Conservation (phyloP, 35 echinoderm and acorn worm genomes). For the Holothuria glaberrima region DNA sequence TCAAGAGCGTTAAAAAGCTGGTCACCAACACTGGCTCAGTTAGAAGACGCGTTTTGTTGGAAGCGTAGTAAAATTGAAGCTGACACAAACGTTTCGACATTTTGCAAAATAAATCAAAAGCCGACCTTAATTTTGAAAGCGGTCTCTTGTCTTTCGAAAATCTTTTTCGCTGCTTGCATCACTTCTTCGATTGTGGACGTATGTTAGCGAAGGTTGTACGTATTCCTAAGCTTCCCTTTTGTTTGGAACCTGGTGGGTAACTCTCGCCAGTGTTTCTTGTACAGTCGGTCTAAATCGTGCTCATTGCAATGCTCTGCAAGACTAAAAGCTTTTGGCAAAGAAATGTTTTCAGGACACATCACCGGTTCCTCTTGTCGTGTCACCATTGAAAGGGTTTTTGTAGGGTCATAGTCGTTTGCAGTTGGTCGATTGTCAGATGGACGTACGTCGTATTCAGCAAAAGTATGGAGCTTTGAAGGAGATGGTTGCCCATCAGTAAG, state of each 20-base stretch:
- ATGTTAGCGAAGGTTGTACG: conserved; percentile 54
- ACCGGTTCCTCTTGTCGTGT: conserved; percentile 9
- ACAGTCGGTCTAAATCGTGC: background rate
- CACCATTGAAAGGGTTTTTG: background rate
- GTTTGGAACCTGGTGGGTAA: conserved; percentile 31
- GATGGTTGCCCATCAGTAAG: background rate
- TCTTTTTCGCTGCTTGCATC: background rate
- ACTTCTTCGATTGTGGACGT: background rate
- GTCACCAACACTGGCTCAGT: conserved; percentile 7
- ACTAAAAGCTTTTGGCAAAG: background rate
- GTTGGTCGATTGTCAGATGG: conserved; percentile 2
- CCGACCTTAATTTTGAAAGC: conserved; percentile 56
- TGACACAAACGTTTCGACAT: background rate
- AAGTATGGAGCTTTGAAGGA: background rate
- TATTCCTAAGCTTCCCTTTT: conserved; percentile 23
- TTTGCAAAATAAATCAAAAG: background rate
- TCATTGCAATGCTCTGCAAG: conserved; percentile 15
- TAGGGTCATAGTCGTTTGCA: too few species aligned
- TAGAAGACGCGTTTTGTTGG: conserved; percentile 4
- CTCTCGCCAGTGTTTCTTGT: conserved; percentile 10
- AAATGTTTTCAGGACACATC: conserved; percentile 14
- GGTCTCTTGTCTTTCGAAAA: conserved; percentile 27
- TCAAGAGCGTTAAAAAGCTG: background rate
- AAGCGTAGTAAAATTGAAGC: background rate
- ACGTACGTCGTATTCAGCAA: background rate